A percentile compares a stretch with the other conserved stretches of the same genome.
These are phyloP conservation scores for Daphoenositta chrysoptera DNA, from an alignment of 2,113 vertebrate genomes.

Conservation along the genomic window DNA sequence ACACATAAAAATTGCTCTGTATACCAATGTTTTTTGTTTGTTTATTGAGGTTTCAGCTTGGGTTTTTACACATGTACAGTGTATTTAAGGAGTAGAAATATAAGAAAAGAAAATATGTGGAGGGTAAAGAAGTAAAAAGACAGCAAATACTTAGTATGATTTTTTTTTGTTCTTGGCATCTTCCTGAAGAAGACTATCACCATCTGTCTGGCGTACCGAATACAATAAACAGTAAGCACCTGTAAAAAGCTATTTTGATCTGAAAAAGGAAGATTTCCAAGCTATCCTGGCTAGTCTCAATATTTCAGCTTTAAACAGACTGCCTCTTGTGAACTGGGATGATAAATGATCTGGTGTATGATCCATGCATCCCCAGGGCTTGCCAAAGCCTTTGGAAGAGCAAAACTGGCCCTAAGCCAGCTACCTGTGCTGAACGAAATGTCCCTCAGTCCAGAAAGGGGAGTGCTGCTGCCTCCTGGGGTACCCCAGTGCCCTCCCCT, in stretches of 20 bases:
- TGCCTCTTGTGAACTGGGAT: background rate
- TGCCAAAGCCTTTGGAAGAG: background rate
- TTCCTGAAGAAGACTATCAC: slow-evolving; percentile 12
- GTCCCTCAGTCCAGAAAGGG: rapidly evolving
- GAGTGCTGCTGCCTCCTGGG: background rate
- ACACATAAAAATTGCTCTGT: slow-evolving; percentile 43
- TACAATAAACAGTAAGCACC: background rate
- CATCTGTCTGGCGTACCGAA: background rate
- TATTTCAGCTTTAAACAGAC: background rate
- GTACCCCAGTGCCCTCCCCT: background rate
- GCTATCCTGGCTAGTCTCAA: background rate
- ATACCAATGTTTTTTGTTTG: background rate
- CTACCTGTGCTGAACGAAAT: rapidly evolving
- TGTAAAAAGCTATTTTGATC: background rate
- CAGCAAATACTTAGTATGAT: background rate
- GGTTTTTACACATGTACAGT: slow-evolving; percentile 68
- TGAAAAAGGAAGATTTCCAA: background rate
- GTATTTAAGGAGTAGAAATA: slow-evolving; percentile 26
- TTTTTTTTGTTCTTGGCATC: background rate
- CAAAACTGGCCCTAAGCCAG: background rate
- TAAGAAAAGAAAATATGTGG: slow-evolving; percentile 32
- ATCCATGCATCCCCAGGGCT: background rate
- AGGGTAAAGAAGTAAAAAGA: slow-evolving; percentile 1
- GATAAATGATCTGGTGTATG: background rate
- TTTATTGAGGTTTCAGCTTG: slow-evolving; percentile 68